phyloP scores from a whole-genome alignment of 2,113 vertebrate species.

The Opisthocomus hoazin region DNA sequence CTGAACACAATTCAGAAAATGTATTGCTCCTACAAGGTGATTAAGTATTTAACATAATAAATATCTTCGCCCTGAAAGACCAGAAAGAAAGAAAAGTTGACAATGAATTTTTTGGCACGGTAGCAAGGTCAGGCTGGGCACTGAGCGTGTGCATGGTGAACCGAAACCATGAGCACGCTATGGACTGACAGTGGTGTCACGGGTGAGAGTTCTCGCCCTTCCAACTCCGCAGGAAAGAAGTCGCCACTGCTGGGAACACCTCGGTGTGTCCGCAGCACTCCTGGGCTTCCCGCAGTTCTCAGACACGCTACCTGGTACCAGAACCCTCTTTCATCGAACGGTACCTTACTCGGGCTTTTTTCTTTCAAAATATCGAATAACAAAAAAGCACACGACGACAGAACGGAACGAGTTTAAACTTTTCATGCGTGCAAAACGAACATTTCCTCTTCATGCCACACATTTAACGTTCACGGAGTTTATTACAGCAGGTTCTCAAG shows the following conservation, averaged over 20 bases:
- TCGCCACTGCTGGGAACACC: not conserved
- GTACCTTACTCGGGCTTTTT: not conserved
- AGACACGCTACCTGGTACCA: not conserved
- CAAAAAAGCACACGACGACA: not conserved
- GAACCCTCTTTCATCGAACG: not conserved
- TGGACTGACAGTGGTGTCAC: not conserved
- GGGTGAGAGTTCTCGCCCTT: not conserved
- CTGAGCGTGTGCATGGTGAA: not conserved
- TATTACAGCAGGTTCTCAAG: conserved; percentile 45
- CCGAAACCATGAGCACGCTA: not conserved
- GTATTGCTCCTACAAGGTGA: not conserved
- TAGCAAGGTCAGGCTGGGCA: not conserved
- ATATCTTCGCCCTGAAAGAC: not conserved
- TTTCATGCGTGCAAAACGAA: not conserved
- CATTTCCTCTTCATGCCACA: not conserved
- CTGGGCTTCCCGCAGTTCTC: not conserved
- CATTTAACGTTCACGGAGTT: not conserved
- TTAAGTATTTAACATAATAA: conserved; percentile 10
- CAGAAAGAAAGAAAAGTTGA: conserved; percentile 20
- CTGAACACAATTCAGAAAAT: not conserved
- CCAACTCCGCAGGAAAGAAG: not conserved
- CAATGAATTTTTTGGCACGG: not conserved
- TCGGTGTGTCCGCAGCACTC: not conserved
- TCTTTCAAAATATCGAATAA: not conserved
- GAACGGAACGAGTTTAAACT: not conserved